A percentile compares a stretch with the other conserved stretches of the same genome.
Conservation (phyloP, 2,797 vertebrate genomes). For the Agapornis canus region DNA sequence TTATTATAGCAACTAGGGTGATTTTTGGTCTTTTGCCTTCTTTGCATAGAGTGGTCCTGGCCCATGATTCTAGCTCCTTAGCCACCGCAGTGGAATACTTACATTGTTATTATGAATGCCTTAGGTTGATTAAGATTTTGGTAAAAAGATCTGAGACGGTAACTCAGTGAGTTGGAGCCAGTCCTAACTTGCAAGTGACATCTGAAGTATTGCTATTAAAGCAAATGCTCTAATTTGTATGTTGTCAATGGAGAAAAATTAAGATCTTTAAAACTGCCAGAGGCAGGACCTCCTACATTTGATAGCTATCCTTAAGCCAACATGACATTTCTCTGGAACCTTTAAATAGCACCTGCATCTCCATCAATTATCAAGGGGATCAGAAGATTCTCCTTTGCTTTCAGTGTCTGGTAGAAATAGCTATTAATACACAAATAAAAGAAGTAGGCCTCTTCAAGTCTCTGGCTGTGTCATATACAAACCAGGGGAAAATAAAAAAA, state of each 20-base stretch:
- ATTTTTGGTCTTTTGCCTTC: background rate
- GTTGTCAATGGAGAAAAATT: background rate
- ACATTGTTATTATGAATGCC: accelerated
- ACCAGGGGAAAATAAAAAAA: background rate
- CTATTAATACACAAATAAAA: background rate
- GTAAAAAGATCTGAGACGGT: background rate
- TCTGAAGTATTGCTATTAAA: background rate
- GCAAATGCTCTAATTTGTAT: background rate
- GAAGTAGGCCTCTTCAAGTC: background rate
- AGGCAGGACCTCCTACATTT: background rate
- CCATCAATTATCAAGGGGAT: background rate
- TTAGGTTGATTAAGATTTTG: background rate
- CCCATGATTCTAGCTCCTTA: background rate
- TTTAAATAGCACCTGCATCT: background rate
- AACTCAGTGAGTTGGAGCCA: background rate
- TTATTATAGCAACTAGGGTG: background rate
- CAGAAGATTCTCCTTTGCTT: background rate
- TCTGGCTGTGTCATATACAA: background rate
- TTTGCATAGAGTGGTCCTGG: background rate
- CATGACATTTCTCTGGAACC: background rate
- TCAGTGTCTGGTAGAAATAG: background rate
- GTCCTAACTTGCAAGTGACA: background rate
- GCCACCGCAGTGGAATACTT: background rate
- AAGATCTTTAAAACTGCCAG: background rate
- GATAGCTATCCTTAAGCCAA: accelerated